Base-by-base conservation (phyloP, 2,797 vertebrate genomes). In the Naso thynnoides region DNA sequence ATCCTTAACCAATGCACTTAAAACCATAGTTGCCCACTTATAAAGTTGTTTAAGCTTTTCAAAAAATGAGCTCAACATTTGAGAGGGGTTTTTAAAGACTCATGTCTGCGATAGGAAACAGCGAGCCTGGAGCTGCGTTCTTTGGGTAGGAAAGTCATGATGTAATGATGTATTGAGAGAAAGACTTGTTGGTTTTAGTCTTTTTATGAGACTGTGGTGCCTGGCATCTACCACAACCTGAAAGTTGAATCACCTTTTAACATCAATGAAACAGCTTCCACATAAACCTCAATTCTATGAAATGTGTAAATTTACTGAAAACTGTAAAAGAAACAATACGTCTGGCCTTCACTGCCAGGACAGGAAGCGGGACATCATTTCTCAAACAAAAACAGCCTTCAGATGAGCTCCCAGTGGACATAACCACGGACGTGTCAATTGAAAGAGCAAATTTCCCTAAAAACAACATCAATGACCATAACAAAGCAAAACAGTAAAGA, bases 281-380 rank as follows among this genome's bases (percentile, higher is more conserved):
- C 27, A 39, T 61, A n/a, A 54, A 3, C 29, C 29, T 49, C 41
- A 59, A 14, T 23, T 59, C 36, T 29, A 33, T 19, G 26, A 42
- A 38, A 56, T 45, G 5, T 14, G 18, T 26, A 5, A 26, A 50
- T 21, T 44, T 18, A n/a, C 14, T 33, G 31, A 48, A 58, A 54
- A 71, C 21, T 33, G 33, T 33, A 33, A 54, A 29, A 16, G 8
- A 45, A 10, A 19, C 50, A 44, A 29, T 31, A 31, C 50, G 39
- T 48, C 45, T 24, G 39, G 59, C 36, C 41, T 61, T 70, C 39
- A 33, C 36, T 54, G 62, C 31, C 27, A 49, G 16, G 19, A 62
- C 44, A 66, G 71, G 58, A 79, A 71, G 73, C 47, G 18, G 10
- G 45, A 52, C 31, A 45, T n/a, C 0, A 21, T 47, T 44, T 61